Conservation (phyloP, 2,797 vertebrate genomes). For the Melanogrammus aeglefinus region DNA sequence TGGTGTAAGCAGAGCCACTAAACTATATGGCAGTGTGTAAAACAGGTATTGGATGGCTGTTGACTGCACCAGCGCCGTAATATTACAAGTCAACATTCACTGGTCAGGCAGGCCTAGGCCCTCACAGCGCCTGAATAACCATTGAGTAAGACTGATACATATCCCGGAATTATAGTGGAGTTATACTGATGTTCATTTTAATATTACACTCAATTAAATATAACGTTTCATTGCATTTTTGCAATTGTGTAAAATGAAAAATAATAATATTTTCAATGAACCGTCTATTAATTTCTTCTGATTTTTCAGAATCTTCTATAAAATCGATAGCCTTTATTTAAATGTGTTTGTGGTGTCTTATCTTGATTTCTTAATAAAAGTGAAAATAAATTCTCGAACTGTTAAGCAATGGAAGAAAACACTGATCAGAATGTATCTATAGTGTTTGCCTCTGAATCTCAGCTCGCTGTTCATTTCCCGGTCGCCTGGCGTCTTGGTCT, state of each 20-base stretch:
- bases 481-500: slow-evolving; percentile 56
- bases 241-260: neutral
- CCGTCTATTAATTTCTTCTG: no score
- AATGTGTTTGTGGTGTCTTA: neutral
- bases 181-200: neutral
- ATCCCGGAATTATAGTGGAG: neutral
- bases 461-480: slow-evolving; percentile 64
- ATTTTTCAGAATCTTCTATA: no score
- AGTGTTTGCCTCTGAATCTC: slow-evolving; percentile 18
- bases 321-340: neutral
- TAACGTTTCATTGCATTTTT: neutral
- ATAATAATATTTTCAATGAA: neutral
- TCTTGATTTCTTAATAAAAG: neutral
- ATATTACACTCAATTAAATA: neutral
- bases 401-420: neutral
- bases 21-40: neutral
- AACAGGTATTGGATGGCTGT: neutral
- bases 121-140: neutral
- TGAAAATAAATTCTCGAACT: neutral
- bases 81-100: neutral
- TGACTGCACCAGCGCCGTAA: neutral
- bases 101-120: neutral
- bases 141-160: neutral
- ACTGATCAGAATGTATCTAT: neutral
- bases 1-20: slow-evolving; percentile 6